A percentile compares a stretch with the other conserved stretches of the same genome.
Conservation (phyloP, 64 coral and sea anemone species). For the Anthopleura sola region DNA sequence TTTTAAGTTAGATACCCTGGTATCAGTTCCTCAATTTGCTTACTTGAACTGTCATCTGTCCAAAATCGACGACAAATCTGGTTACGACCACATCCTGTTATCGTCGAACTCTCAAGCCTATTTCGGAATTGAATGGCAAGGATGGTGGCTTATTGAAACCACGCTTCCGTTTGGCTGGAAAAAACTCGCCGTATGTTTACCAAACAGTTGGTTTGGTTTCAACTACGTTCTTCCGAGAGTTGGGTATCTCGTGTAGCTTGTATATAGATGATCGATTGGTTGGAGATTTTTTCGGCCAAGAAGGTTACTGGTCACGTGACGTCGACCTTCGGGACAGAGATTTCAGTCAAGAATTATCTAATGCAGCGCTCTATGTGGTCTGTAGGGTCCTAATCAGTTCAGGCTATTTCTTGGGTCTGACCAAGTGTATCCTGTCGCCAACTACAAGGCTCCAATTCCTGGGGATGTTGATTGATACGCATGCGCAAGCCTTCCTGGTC, state of each 20-base stretch:
- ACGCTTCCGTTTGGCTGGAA: slow-evolving; percentile 28
- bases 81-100: slow-evolving; percentile 21
- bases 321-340: not conserved
- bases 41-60: slow-evolving; percentile 12
- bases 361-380: not conserved
- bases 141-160: not conserved
- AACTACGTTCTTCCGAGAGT: not conserved
- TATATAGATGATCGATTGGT: slow-evolving; percentile 24
- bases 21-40: too few relatives aligned
- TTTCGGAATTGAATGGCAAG: slow-evolving; percentile 36
- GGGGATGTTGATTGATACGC: not conserved
- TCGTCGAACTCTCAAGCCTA: not conserved
- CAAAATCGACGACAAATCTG: slow-evolving; percentile 36
- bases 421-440: not conserved
- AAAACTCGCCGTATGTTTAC: not conserved
- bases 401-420: slow-evolving; percentile 19
- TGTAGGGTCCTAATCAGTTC: not conserved
- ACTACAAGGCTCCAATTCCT: not conserved
- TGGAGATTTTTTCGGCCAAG: not conserved
- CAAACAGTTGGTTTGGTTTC: not conserved
- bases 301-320: slow-evolving; percentile 13
- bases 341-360: not conserved
- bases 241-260: slow-evolving; percentile 17
- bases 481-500: not conserved
- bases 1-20: too few relatives aligned